Conservation (phyloP, 2,113 vertebrate genomes). For the Sylvilagus bachmani region DNA sequence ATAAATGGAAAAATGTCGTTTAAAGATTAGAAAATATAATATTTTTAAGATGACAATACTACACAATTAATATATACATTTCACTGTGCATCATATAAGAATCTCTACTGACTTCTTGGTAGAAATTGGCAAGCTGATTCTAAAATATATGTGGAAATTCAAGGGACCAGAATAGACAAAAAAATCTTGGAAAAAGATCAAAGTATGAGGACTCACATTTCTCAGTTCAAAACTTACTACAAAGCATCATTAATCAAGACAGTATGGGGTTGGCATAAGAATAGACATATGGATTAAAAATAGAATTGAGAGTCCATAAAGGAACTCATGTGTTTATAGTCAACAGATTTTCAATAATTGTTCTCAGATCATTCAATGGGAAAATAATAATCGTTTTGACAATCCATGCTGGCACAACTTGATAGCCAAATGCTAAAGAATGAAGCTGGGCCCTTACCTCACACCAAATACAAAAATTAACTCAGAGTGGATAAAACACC, state of each 20-base stretch:
- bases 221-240: slow-evolving; percentile 13
- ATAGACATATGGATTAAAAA: neutral
- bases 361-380: neutral
- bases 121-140: neutral
- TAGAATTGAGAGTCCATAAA: neutral
- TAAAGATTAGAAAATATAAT: neutral
- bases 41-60: neutral
- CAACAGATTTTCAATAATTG: neutral
- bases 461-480: neutral
- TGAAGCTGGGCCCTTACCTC: neutral
- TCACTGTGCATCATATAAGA: neutral
- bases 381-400: slow-evolving; percentile 18
- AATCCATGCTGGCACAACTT: neutral
- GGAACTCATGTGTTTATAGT: neutral
- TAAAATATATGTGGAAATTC: neutral
- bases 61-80: neutral
- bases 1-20: neutral
- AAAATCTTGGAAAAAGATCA: slow-evolving; percentile 24
- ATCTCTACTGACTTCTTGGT: neutral
- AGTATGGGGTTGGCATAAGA: neutral
- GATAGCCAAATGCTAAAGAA: slow-evolving; percentile 8
- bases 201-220: slow-evolving; percentile 9
- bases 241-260: slow-evolving; percentile 5
- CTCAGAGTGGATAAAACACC: neutral
- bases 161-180: slow-evolving; percentile 27